Evolutionary conservation across 2,888 invertebrate genomes (phyloP), one percentile per base, ranked within the genome.

Genomic region (Orchestes rusci): DNA sequence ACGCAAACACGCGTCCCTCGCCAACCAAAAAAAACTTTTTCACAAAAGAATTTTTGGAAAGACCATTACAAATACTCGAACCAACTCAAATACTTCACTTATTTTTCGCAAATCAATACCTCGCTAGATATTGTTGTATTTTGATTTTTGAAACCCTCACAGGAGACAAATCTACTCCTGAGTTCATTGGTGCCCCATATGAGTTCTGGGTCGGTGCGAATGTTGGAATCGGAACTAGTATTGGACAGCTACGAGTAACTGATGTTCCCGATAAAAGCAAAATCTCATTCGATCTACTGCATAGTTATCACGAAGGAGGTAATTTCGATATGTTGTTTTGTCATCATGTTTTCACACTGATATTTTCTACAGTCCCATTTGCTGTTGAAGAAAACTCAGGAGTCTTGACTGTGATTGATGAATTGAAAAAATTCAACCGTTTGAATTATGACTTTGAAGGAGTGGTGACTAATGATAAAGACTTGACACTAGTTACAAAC

Each of bases 141-240:
- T 23, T 7, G 27, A 23, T 7, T 23, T 31, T 31, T 31, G 12
- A 31, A n/a, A n/a, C 2, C 2, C 12, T 34, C 17, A 10, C 8
- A 79, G 79, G 72, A 32, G 51, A 52, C 56, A 64, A 70, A 33
- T 77, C n/a, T n/a, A n/a, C n/a, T 23, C 87, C 89, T 2, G 85
- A 84, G 59, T 90, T 90, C 55, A 73, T 89, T 16, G 88, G 88
- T 17, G 80, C 88, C 1, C 89, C 90, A 0, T 91, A 89, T 57
- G 88, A 89, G 60, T 90, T 91, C 64, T 90, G 90, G 89, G 88
- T 90, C 19, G 89, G 89, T 1, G 80, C 80, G n/a, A 86, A 84
- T 59, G 88, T 87, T 3, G 82, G 82, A 1, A 74, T 90, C 49
- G 90, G 90, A 5, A 86, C 88, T 0, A 89, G 87, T 54, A 82